phyloP scores from a whole-genome alignment of 2,888 invertebrate species.

The Sceliomorpha sp. region DNA sequence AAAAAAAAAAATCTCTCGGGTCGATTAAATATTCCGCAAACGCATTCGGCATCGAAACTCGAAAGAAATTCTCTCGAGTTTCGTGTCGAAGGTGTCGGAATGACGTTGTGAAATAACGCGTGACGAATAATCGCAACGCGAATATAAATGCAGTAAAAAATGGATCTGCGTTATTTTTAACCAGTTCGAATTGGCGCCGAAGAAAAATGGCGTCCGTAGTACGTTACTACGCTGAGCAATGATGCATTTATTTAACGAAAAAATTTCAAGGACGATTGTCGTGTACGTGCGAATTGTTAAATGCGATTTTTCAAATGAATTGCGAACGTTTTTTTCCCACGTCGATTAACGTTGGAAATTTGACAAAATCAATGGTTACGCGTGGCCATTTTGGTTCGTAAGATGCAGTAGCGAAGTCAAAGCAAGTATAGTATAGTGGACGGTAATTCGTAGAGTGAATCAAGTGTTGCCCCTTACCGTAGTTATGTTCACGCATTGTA shows the following conservation, averaged over 20 bases:
- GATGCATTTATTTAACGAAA: constrained; percentile 4
- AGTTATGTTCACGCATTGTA: not conserved
- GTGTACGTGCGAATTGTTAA: constrained; percentile 7
- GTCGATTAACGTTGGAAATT: not conserved
- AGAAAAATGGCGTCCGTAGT: constrained; percentile 1
- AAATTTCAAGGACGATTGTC: constrained; percentile 20
- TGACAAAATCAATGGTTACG: not conserved
- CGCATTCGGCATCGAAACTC: no score
- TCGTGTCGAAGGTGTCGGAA: no score
- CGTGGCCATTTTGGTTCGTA: constrained; percentile 25
- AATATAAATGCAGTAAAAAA: no score
- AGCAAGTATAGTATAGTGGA: constrained; percentile 20
- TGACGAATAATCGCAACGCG: no score
- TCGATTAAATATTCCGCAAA: no score
- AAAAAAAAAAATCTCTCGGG: not conserved
- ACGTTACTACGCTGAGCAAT: constrained; percentile 24
- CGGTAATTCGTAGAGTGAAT: constrained; percentile 1
- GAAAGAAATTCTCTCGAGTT: no score
- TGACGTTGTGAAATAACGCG: not conserved
- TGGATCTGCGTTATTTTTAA: not conserved
- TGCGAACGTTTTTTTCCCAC: not conserved
- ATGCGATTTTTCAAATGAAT: not conserved
- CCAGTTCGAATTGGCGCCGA: constrained; percentile 1
- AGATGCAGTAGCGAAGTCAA: constrained; percentile 1
- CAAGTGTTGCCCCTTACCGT: no score